Percentiles rank a stretch among this genome's conserved stretches.
These are phyloP conservation scores for Yasuhikotakia modesta DNA, from an alignment of 2,797 vertebrate genomes.

Conservation along the genomic window DNA sequence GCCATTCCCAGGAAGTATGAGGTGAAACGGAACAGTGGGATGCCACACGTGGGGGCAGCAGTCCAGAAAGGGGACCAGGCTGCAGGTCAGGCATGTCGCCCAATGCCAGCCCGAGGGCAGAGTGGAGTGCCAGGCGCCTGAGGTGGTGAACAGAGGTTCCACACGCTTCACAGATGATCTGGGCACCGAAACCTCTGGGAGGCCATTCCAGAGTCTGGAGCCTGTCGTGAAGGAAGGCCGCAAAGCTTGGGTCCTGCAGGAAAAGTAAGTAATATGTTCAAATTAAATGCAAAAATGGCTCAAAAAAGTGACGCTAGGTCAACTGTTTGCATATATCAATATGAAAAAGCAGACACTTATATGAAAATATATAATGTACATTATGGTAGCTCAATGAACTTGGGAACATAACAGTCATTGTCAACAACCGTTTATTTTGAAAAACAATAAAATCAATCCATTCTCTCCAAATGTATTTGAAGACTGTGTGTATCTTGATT, in stretches of 20 bases:
- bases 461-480: not conserved
- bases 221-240: slow-evolving; percentile 86
- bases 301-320: too few species aligned
- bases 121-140: slow-evolving; percentile 82
- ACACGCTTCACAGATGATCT: slow-evolving; percentile 79
- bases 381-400: slow-evolving; percentile 25
- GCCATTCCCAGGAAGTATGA: slow-evolving; percentile 58
- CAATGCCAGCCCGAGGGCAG: slow-evolving; percentile 72
- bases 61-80: slow-evolving; percentile 35
- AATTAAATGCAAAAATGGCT: too few species aligned
- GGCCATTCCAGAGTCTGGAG: slow-evolving; percentile 83
- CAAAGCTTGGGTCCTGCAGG: slow-evolving; percentile 82
- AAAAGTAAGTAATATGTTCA: not conserved
- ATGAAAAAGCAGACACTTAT: too few species aligned
- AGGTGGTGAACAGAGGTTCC: slow-evolving; percentile 82
- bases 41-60: slow-evolving; percentile 64
- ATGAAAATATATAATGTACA: not conserved
- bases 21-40: slow-evolving; percentile 61
- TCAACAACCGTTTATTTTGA: slow-evolving; percentile 19
- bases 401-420: slow-evolving; percentile 4
- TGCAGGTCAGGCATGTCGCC: slow-evolving; percentile 65
- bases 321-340: too few species aligned
- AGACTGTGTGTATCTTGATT: slow-evolving; percentile 58
- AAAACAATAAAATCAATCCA: slow-evolving; percentile 19
- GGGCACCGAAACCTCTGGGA: slow-evolving; percentile 71